Evolutionary conservation across 2,113 vertebrate species (phyloP).

Genomic region (Pteropus alecto): DNA sequence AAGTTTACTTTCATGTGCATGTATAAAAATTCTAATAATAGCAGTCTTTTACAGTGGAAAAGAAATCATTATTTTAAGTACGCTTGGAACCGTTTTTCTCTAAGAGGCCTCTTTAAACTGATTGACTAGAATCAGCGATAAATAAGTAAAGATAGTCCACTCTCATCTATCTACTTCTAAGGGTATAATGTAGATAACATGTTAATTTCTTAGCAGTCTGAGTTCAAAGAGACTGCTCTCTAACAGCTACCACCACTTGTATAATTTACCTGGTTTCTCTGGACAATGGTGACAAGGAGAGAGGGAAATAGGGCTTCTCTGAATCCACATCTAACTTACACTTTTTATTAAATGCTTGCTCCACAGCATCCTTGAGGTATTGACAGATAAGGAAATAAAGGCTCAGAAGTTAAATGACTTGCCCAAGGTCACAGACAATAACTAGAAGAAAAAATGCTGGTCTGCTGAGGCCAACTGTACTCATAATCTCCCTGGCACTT

Average conservation of each 20-base stretch:
- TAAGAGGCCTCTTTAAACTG: background rate
- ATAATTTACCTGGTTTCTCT: background rate
- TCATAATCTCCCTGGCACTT: background rate
- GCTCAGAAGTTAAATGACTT: background rate
- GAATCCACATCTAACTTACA: background rate
- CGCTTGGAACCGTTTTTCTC: background rate
- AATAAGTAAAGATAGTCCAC: background rate
- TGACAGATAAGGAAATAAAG: background rate
- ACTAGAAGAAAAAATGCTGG: background rate
- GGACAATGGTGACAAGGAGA: background rate
- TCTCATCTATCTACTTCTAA: background rate
- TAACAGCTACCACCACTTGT: background rate
- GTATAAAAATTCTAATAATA: background rate
- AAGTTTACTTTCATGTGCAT: background rate
- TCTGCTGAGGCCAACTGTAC: background rate
- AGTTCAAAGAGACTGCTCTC: background rate
- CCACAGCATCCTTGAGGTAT: background rate
- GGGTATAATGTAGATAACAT: background rate
- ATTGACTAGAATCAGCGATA: background rate
- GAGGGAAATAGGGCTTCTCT: background rate
- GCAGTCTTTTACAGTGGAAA: background rate
- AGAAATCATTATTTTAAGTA: background rate
- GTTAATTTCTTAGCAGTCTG: background rate
- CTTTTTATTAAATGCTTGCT: background rate
- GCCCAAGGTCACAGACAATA: background rate